A percentile compares a stretch with the other conserved stretches of the same genome.
phyloP scores from a whole-genome alignment of 2,797 vertebrate species.

The Danio jaintianensis region DNA sequence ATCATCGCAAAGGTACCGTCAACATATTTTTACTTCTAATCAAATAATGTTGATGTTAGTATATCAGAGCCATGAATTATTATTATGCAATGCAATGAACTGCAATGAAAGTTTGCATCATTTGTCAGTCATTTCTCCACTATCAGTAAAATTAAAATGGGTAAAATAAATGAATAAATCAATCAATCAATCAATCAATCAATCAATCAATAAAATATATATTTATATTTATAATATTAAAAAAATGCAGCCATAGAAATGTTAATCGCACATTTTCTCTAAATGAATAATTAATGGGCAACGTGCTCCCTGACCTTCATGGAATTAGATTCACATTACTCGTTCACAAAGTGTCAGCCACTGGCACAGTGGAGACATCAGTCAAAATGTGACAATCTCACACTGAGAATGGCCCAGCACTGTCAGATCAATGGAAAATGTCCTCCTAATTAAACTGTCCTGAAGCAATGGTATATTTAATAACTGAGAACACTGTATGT shows the following conservation, averaged over 20 bases:
- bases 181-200: too few relatives aligned
- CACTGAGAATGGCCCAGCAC: slow-evolving; percentile 5
- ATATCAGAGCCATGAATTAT: too few relatives aligned
- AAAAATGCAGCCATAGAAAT: not conserved
- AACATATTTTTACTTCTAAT: too few relatives aligned
- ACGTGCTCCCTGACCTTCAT: not conserved
- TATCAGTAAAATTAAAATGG: not conserved
- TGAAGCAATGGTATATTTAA: not conserved
- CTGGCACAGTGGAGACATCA: slow-evolving; percentile 28
- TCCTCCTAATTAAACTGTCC: slow-evolving; percentile 32
- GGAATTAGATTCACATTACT: not conserved
- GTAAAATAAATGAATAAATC: too few relatives aligned
- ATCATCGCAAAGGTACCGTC: too few relatives aligned
- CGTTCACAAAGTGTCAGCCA: slow-evolving; percentile 19
- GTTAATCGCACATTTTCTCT: not conserved
- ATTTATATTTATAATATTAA: not conserved
- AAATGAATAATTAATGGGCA: not conserved
- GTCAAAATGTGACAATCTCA: slow-evolving; percentile 35
- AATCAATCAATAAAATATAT: too few relatives aligned
- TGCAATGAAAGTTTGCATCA: not conserved
- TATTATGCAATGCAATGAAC: too few relatives aligned
- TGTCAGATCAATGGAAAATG: slow-evolving; percentile 35
- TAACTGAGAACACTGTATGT: too few relatives aligned
- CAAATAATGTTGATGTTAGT: too few relatives aligned
- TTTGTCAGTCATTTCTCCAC: not conserved